phyloP scores from a whole-genome alignment of 1,140 invertebrate genomes.

The Hycleus phaleratus region DNA sequence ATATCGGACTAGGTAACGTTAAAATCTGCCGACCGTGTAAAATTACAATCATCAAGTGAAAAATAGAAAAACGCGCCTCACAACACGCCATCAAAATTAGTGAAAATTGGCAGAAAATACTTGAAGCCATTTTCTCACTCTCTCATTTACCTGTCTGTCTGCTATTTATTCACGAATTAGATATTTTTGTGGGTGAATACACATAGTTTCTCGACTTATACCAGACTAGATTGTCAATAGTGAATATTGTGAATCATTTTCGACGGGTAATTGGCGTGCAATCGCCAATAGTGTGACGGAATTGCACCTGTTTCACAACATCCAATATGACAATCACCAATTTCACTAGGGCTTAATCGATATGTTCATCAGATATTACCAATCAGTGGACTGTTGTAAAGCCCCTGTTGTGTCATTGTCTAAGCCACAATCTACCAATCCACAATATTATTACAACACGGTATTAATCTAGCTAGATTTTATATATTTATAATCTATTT shows the following conservation, averaged over 20 bases:
- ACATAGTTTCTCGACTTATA: too few relatives aligned
- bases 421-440: too few relatives aligned
- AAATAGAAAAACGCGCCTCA: conserved; percentile 37
- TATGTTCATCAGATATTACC: not conserved
- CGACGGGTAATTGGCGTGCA: conserved; percentile 1
- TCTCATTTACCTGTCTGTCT: too few relatives aligned
- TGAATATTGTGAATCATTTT: too few relatives aligned
- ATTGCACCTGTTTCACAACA: conserved; percentile 5
- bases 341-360: conserved; percentile 7
- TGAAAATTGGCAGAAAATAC: conserved; percentile 40
- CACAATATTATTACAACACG: too few relatives aligned
- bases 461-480: too few relatives aligned
- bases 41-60: conserved; percentile 39
- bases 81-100: conserved; percentile 39
- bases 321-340: conserved; percentile 6
- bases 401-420: too few relatives aligned
- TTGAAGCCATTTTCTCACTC: conserved; percentile 21
- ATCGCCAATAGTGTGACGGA: not conserved
- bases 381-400: not conserved
- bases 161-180: too few relatives aligned
- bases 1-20: conserved; percentile 28
- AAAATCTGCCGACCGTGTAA: conserved; percentile 32
- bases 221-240: too few relatives aligned
- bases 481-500: too few relatives aligned
- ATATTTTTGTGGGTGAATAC: too few relatives aligned